These are phyloP conservation scores for Brenthis hecate DNA, from an alignment of 2,888 invertebrate genomes.

Conservation along the genomic window DNA sequence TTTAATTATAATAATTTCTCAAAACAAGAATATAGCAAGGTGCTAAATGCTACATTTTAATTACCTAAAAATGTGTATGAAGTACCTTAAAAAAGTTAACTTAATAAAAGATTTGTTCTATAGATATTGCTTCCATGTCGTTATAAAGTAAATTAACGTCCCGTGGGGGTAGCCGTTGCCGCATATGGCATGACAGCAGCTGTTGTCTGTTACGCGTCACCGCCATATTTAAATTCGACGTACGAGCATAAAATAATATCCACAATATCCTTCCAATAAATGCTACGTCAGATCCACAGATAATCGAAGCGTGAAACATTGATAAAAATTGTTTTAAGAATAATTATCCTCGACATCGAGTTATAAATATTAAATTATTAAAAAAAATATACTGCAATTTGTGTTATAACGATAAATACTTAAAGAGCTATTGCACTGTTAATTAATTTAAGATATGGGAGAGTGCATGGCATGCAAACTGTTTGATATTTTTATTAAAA, in stretches of 20 bases:
- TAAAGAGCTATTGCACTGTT: too few relatives aligned
- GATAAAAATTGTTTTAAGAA: constrained; percentile 9
- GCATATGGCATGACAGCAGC: constrained; percentile 37
- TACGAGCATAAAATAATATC: constrained; percentile 19
- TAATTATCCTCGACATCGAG: background rate
- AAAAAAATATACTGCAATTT: too few relatives aligned
- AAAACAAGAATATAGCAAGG: too few relatives aligned
- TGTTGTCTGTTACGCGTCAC: constrained; percentile 31
- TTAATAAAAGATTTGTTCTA: constrained; percentile 2
- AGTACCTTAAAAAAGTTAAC: background rate
- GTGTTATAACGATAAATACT: too few relatives aligned
- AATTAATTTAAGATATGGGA: too few relatives aligned
- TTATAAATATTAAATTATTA: background rate
- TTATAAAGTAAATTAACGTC: constrained; percentile 17
- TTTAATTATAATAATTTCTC: too few relatives aligned
- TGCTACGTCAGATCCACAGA: constrained; percentile 11
- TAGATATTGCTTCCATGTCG: constrained; percentile 8
- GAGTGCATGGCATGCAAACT: too few relatives aligned
- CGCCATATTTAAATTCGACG: constrained; percentile 28
- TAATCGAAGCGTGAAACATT: background rate
- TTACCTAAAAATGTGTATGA: background rate
- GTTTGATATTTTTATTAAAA: too few relatives aligned
- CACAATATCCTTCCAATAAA: constrained; percentile 8
- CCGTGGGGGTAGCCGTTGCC: constrained; percentile 21
- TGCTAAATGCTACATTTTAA: background rate